Conservation (phyloP, 2,797 vertebrate genomes). For the Kryptopterus vitreolus region DNA sequence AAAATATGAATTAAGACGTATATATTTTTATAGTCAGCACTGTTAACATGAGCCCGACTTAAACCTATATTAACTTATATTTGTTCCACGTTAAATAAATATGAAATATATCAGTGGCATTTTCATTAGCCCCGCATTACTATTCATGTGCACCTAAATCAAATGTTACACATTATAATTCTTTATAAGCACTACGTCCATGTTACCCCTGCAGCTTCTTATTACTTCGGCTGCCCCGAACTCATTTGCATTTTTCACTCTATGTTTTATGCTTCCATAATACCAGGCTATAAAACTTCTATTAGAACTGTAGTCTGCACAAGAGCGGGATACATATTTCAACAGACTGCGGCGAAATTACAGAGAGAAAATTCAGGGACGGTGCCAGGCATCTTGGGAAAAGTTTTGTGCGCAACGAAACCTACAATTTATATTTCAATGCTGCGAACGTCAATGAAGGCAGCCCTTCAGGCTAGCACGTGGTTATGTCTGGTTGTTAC, state of each 20-base stretch:
- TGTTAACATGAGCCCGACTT: too few species aligned
- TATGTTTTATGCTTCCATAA: constrained; percentile 34
- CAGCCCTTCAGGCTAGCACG: constrained; percentile 11
- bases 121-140: constrained; percentile 15
- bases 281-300: constrained; percentile 37
- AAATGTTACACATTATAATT: constrained; percentile 32
- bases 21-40: constrained; percentile 24
- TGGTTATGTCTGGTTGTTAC: too few species aligned
- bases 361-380: constrained; percentile 37
- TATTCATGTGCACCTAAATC: constrained; percentile 31
- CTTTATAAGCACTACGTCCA: constrained; percentile 16
- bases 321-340: constrained; percentile 32
- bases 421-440: constrained; percentile 50
- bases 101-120: too few species aligned
- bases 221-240: constrained; percentile 24
- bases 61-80: too few species aligned
- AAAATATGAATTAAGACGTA: constrained; percentile 1
- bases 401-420: constrained; percentile 40
- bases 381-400: constrained; percentile 22
- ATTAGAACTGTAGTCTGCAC: constrained; percentile 15
- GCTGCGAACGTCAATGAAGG: constrained; percentile 17
- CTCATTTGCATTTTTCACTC: constrained; percentile 38
- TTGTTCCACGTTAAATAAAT: too few species aligned
- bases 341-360: constrained; percentile 34
- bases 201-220: constrained; percentile 31